Evolutionary conservation across 1,140 invertebrate genomes (phyloP), one percentile per base, ranked within the genome.

Genomic region (Gryon sp.): DNA sequence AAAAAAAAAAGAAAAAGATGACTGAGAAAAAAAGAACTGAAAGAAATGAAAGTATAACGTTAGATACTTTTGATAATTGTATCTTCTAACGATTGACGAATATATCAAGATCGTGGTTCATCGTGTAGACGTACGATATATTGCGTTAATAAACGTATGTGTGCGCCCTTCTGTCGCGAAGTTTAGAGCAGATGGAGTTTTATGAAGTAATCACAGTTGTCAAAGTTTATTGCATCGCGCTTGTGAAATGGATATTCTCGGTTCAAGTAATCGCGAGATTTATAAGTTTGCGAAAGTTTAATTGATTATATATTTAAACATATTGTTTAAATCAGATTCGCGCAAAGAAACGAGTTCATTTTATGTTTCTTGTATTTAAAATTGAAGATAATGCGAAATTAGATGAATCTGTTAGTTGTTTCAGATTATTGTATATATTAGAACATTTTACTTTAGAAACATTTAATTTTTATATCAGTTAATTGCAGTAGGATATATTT

Each of bases 211-310:
- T 73, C 50, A 46, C 48, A 48, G 50, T 73, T 72, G 69, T 73
- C 69, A 57, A 73, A 73, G 57, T 72, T 72, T 52, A 34, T 60
- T 41, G 66, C 55, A 32, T 30, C 28, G 53, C 53, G 24, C 46
- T 55, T 62, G 28, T 62, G 34, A 45, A 60, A 45, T 38, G 57
- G 34, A 52, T 55, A 53, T 60, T 55, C 68, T 62, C 43, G 46
- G 68, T 57, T 59, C 38, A 41, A 43, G 55, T 55, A 62, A 62
- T 72, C 55, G 40, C 28, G 41, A 65, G 69, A 63, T 65, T 73
- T 45, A 73, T 73, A 63, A 73, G 59, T 65, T 73, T 22, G 60
- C 34, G 30, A 55, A 63, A 73, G 30, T 73, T 73, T 73, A 73
- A 65, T 59, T 73, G 68, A 72, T 72, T 72, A 62, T 63, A 53